These are phyloP conservation scores for Noctua comes DNA, from an alignment of 2,888 invertebrate species.

Conservation along the genomic window DNA sequence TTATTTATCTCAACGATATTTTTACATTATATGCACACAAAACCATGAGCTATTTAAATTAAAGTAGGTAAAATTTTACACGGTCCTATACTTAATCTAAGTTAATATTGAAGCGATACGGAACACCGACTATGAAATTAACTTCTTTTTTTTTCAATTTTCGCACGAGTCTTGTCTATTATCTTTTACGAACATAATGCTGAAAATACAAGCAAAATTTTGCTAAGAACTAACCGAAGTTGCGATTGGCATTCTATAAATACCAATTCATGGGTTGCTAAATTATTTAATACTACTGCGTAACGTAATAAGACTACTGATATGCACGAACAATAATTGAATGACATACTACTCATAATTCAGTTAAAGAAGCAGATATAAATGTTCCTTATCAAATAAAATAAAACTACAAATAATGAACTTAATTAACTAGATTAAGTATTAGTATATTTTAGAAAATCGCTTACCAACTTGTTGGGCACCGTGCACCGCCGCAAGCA, in stretches of 20 bases:
- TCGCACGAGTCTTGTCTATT: constrained; percentile 10
- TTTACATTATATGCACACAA: not conserved
- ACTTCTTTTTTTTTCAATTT: constrained; percentile 28
- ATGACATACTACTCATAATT: constrained; percentile 3
- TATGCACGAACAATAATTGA: constrained; percentile 44
- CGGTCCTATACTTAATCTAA: constrained; percentile 41
- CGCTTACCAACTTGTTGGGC: not conserved
- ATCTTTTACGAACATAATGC: constrained; percentile 2
- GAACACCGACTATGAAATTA: constrained; percentile 45
- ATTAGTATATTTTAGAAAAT: not conserved
- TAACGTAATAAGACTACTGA: constrained; percentile 2
- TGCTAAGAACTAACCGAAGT: not conserved
- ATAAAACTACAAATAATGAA: not conserved
- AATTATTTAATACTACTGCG: constrained; percentile 14
- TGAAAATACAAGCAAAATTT: constrained; percentile 12
- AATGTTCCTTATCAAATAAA: not conserved
- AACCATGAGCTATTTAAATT: constrained; percentile 3
- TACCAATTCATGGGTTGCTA: not conserved
- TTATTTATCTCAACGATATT: not conserved
- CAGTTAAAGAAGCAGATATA: not conserved
- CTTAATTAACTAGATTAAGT: constrained; percentile 1
- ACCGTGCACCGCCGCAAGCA: not conserved
- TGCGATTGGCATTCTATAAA: not conserved
- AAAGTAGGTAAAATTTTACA: constrained; percentile 22
- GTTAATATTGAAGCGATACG: constrained; percentile 46